Conservation (phyloP, 2,797 vertebrate species). For the Schizothorax lantsangensis region DNA sequence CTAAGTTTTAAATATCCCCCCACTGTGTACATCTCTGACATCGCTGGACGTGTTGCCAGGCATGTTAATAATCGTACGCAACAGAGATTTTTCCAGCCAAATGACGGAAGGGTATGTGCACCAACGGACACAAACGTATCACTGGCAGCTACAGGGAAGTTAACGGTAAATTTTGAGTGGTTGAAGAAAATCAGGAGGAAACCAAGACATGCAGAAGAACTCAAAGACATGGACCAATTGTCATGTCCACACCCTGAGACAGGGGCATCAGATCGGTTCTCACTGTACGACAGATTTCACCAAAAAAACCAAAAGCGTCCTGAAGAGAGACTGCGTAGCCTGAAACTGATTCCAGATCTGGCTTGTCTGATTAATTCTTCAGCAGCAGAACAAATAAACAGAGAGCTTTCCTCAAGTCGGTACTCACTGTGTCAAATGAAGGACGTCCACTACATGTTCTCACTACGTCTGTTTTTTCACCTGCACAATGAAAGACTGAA, state of each 20-base stretch:
- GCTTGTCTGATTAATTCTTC: conserved; percentile 22
- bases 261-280: neutral
- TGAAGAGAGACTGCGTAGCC: conserved; percentile 35
- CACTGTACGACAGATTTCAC: neutral
- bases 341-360: conserved; percentile 36
- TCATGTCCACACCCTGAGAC: neutral
- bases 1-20: conserved; percentile 29
- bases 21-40: neutral
- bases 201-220: neutral
- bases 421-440: conserved; percentile 50
- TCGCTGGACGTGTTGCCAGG: conserved; percentile 4
- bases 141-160: neutral
- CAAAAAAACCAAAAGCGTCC: neutral
- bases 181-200: neutral
- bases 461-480: conserved; percentile 41
- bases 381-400: conserved; percentile 47
- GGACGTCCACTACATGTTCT: conserved; percentile 42
- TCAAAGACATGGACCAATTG: neutral
- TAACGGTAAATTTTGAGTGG: neutral
- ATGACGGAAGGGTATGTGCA: neutral
- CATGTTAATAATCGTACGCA: neutral
- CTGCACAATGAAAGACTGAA: conserved; percentile 39
- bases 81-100: neutral
- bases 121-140: neutral
- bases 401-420: conserved; percentile 38